phyloP scores from a whole-genome alignment of 2,888 invertebrate species.

The Apotomis turbidana region DNA sequence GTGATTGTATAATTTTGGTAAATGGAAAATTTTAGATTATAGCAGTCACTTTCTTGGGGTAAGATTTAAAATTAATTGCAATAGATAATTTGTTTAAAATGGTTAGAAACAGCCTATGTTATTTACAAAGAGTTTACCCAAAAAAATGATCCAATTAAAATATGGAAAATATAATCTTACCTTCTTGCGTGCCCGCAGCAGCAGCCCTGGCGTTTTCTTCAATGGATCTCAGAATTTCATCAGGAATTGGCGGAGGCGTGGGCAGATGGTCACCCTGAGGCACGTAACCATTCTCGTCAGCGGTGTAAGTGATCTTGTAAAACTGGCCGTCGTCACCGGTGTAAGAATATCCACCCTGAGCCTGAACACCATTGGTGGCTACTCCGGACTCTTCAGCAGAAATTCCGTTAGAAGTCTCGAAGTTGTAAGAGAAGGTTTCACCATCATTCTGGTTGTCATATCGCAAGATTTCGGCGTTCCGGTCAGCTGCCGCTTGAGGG shows the following conservation, averaged over 20 bases:
- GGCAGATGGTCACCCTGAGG: constrained; percentile 76
- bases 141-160: neutral
- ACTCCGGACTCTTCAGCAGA: constrained; percentile 75
- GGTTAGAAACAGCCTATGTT: too few relatives aligned
- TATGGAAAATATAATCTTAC: constrained; percentile 49
- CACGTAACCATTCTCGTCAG: constrained; percentile 76
- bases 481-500: constrained; percentile 68
- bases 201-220: constrained; percentile 75
- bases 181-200: constrained; percentile 78
- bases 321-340: constrained; percentile 75
- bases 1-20: too few relatives aligned
- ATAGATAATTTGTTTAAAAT: too few relatives aligned
- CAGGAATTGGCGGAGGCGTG: constrained; percentile 76
- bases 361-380: constrained; percentile 74
- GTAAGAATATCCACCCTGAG: constrained; percentile 74
- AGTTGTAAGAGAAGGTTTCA: constrained; percentile 70
- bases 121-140: too few relatives aligned
- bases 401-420: constrained; percentile 78
- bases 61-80: too few relatives aligned
- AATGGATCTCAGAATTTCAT: constrained; percentile 73
- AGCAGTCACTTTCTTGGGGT: too few relatives aligned
- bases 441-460: constrained; percentile 74
- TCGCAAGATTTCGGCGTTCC: constrained; percentile 69
- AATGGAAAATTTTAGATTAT: too few relatives aligned
- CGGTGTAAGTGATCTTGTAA: constrained; percentile 73